Conservation (phyloP, 1,140 invertebrate species). For the Drosophila bocki region DNA sequence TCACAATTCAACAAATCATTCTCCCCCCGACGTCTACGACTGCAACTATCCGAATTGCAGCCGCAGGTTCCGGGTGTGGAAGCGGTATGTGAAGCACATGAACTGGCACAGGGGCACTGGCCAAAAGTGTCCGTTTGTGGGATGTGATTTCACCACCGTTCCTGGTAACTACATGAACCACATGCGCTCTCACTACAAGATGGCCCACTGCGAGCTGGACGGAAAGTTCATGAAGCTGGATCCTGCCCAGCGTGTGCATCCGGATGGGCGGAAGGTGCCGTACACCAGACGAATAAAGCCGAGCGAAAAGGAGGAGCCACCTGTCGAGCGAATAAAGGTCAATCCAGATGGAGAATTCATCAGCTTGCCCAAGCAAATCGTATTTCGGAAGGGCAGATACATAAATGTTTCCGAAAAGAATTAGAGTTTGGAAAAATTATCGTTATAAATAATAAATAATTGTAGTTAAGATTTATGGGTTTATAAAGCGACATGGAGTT, state of each 20-base stretch:
- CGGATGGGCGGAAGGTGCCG: constrained; percentile 3
- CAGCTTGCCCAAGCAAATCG: constrained; percentile 10
- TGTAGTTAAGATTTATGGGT: not conserved
- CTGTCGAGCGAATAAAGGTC: not conserved
- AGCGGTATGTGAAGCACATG: constrained; percentile 4
- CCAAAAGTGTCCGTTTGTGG: not conserved
- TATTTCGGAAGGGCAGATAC: constrained; percentile 14
- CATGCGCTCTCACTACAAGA: constrained; percentile 5
- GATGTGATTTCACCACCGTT: not conserved
- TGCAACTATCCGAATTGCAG: not conserved
- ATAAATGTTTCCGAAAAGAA: constrained; percentile 3
- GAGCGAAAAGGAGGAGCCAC: not conserved
- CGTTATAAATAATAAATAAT: not conserved
- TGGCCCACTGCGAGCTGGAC: not conserved
- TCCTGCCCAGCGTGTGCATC: constrained; percentile 3
- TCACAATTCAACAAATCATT: not conserved
- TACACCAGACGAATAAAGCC: not conserved
- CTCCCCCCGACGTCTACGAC: not conserved
- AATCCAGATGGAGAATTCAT: constrained; percentile 26
- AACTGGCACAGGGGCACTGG: not conserved
- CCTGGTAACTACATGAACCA: not conserved
- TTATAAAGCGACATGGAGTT: no score
- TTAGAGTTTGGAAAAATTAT: no score
- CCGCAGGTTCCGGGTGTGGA: constrained; percentile 3
- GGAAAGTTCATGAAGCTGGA: constrained; percentile 10